Evolutionary conservation across 2,888 invertebrate species (phyloP).

Genomic region (Augiades crinisus): DNA sequence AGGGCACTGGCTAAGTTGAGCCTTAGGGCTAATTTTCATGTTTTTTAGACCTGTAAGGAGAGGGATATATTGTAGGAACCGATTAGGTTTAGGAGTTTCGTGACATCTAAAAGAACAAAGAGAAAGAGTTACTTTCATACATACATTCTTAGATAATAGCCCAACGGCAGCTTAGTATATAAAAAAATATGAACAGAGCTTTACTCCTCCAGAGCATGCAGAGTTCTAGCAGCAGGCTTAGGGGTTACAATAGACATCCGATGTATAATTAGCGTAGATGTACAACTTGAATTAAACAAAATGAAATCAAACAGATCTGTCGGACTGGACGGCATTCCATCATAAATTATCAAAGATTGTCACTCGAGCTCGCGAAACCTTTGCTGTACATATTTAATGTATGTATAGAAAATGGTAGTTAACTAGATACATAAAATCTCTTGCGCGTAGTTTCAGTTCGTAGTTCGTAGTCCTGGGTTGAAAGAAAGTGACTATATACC

Average conservation of each 20-base stretch:
- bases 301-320: background rate
- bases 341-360: conserved; percentile 1
- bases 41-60: background rate
- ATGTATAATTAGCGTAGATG: background rate
- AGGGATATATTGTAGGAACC: background rate
- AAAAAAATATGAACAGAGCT: background rate
- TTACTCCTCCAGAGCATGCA: background rate
- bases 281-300: background rate
- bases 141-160: background rate
- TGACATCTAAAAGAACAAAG: background rate
- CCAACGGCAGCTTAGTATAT: background rate
- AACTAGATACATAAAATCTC: background rate
- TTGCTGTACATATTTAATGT: background rate
- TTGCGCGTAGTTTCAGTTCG: background rate
- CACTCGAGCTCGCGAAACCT: background rate
- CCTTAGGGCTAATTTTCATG: conserved; percentile 3
- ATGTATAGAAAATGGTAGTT: background rate
- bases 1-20: conserved; percentile 3
- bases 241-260: background rate
- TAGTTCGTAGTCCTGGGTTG: background rate
- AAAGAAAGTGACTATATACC: background rate
- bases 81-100: background rate
- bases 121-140: background rate
- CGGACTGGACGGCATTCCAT: conserved; percentile 6
- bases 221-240: background rate